Base-by-base conservation (phyloP, 2,888 invertebrate genomes). In the Macroteleia sp. region DNA sequence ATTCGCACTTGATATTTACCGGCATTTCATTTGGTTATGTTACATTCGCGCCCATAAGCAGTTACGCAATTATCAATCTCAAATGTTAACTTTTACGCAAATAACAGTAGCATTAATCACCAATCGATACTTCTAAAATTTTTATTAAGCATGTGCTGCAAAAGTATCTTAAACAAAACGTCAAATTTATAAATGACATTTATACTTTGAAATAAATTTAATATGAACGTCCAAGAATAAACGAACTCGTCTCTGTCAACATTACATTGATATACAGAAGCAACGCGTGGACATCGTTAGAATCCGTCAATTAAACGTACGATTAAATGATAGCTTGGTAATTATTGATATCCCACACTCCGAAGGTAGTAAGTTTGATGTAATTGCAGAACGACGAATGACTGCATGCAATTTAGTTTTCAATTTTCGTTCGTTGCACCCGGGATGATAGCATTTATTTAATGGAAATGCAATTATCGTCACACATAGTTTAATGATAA, bases 401-500 rank as follows among this genome's bases (percentile, higher is more conserved):
- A 20, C 20, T 1, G 20, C n/a, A 41, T n/a, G n/a, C 10, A 20
- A n/a, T n/a, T n/a, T 28, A n/a, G 28, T n/a, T n/a, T n/a, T n/a
- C 48, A 48, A 30, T 48, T 50, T 34, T 54, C 16, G 54, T 54
- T 25, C 39, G 25, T 54, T 54, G 54, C 54, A 5, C 36, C 54
- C 5, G 30, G 52, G 39, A 22, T 39, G 22, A 12, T 17, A 22
- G 57, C 30, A 20, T 57, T 61, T 61, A 48, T 61, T 61, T 48
- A 61, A 48, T 36, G 61, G 46, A 34, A 50, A 50, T 41, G 41
- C 41, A 62, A 62, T 62, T 50, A 30, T 19, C n/a, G 25, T 59
- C 32, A 19, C 19, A n/a, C 28, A n/a, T n/a, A n/a, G n/a, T 28
- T 22, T 44, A 44, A 32, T 32, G 20, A 14, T 20, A 48, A 44